Evolutionary conservation across 2,888 invertebrate species (phyloP), one percentile per base, ranked within the genome.

Genomic region (Marasmarcha lunaedactyla): DNA sequence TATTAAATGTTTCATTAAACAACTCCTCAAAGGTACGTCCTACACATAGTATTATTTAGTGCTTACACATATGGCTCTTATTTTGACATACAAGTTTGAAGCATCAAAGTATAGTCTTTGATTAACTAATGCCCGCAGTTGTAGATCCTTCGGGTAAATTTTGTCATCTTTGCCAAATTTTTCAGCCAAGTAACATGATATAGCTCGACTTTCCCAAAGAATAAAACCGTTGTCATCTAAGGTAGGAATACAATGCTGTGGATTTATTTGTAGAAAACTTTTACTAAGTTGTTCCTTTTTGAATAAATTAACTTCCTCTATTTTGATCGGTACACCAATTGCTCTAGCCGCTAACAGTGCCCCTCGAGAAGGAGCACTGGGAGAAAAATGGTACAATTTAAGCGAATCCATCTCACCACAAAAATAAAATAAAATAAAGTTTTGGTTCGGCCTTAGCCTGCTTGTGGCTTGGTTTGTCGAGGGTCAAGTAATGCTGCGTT

Each of bases 121-220:
- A 58, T 90, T 86, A 1, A 90, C 85, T 4, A 86, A 13, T 1
- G 88, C 89, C 41, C 86, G 77, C 39, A 66, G 58, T 56, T 85
- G 74, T 36, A 81, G 54, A 54, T 89, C 87, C 46, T 77, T 84
- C 0, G 90, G 90, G 60, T 89, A 90, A 14, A 89, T 65, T 27
- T 64, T 59, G 43, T 86, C 86, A 50, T 87, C 84, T 55, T 86
- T 87, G 0, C 81, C 87, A 58, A 87, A 89, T 44, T 86, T 84
- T 45, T 85, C 84, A 0, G 85, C 87, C 46, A 90, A 71, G 59
- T 90, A 90, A 36, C 83, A 67, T 2, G 85, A 81, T 43, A 90
- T 89, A 6, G 89, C 89, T 27, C 87, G 84, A 50, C 89, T 89
- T 59, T 90, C 90, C 88, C 89, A 90, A 36, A 90, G 46, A 10